Base-by-base conservation (phyloP, 2,797 vertebrate genomes). In the Oreochromis grahami region DNA sequence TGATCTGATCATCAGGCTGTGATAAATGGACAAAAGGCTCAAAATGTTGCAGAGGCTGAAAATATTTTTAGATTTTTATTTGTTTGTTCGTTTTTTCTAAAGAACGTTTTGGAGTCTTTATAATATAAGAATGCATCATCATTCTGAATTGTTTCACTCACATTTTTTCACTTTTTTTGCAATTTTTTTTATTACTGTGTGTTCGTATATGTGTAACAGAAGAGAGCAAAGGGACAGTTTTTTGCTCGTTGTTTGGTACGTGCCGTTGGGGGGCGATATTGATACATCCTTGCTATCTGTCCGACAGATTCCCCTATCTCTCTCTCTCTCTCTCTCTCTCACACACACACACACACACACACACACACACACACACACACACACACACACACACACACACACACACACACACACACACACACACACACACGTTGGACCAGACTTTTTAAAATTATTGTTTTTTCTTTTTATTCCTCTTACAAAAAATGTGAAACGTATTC, bases 201-300 rank as follows among this genome's bases (percentile, higher is more conserved):
- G 29, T 29, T 14, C 21, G 14, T 26, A 58, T 24, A 10, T 24
- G 5, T 52, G 14, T 21, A 9, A 29, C 19, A 26, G 21, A 45
- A 50, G 3, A 76, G 14, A 36, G 43, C 19, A 7, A 21, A 76
- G 3, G 26, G 21, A 21, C 24, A 1, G 29, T n/a, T 68, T 52
- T 2, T 36, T 41, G 79, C 29, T 13, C 60, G 87, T 8, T 11
- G 63, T 90, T 84, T 5, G 6, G 34, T 10, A 1, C 12, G 3
- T 2, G 82, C 80, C 94, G 84, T 87, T 84, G 79, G 94, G 86
- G 91, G 94, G 94, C 93, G 93, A 86, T 83, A 88, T 89, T 82
- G 88, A 65, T 60, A 53, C 92, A 89, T 79, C 79, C 74, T 63
- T 90, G 8, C 68, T 45, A 19, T 48, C 41, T 45, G 41, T 7